phyloP scores from a whole-genome alignment of 2,797 vertebrate genomes.

The Thaleichthys pacificus region DNA sequence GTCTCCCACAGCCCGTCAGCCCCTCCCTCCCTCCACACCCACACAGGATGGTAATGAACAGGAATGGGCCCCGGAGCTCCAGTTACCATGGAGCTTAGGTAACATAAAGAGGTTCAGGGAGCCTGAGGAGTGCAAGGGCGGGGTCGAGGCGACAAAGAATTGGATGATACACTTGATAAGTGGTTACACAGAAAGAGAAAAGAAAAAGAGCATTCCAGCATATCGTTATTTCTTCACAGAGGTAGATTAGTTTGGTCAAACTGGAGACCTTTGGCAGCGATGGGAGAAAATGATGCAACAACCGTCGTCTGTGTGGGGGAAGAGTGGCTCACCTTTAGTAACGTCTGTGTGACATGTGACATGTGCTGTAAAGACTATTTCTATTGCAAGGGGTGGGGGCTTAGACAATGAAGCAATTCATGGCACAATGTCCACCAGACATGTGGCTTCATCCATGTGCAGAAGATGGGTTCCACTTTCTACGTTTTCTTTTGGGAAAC shows the following conservation, averaged over 20 bases:
- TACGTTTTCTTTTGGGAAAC: background rate
- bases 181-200: background rate
- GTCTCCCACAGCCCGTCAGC: slow-evolving; percentile 27
- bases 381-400: background rate
- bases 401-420: slow-evolving; percentile 20
- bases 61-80: slow-evolving; percentile 26
- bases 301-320: background rate
- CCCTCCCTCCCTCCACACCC: slow-evolving; percentile 11
- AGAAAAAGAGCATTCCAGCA: slow-evolving; percentile 2
- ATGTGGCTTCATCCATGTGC: background rate
- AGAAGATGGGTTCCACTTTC: slow-evolving; percentile 8
- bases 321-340: background rate
- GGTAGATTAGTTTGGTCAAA: background rate
- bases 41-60: slow-evolving; percentile 23
- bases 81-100: slow-evolving; percentile 15
- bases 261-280: background rate
- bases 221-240: background rate
- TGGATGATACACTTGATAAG: slow-evolving; percentile 21
- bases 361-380: slow-evolving; percentile 8
- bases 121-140: background rate
- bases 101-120: too few relatives aligned
- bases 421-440: background rate
- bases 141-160: slow-evolving; percentile 13
- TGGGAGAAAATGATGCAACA: background rate
- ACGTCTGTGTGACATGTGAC: background rate